Evolutionary conservation across 2,888 invertebrate genomes (phyloP).

Genomic region (Asteroscopus sphinx): DNA sequence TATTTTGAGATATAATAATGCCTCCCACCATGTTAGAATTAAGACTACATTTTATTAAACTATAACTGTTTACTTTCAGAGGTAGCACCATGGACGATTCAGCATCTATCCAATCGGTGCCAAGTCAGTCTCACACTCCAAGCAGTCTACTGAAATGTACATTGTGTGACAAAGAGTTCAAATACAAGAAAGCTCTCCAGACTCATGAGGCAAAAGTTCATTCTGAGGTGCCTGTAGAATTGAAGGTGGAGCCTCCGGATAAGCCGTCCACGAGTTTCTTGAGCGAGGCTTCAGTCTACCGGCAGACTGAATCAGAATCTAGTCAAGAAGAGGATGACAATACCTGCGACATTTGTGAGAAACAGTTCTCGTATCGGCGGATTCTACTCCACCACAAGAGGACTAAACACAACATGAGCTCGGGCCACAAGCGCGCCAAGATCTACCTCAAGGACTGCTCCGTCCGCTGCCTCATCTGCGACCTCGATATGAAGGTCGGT

Average conservation of each 20-base stretch:
- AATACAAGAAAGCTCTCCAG: constrained; percentile 76
- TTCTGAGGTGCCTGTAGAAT: constrained; percentile 59
- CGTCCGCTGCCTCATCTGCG: constrained; percentile 84
- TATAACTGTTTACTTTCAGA: constrained; percentile 59
- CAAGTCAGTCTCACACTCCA: constrained; percentile 55
- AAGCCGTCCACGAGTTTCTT: constrained; percentile 63
- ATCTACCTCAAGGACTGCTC: constrained; percentile 82
- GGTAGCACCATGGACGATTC: constrained; percentile 73
- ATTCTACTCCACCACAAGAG: constrained; percentile 81
- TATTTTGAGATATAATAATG: too few relatives aligned
- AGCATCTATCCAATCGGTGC: constrained; percentile 71
- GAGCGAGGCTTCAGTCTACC: constrained; percentile 58
- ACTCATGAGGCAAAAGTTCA: constrained; percentile 68
- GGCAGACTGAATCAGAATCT: constrained; percentile 77
- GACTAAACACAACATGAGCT: constrained; percentile 83
- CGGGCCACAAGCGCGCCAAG: constrained; percentile 81
- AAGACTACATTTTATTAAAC: too few relatives aligned
- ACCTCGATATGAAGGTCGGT: constrained; percentile 83
- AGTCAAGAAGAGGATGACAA: constrained; percentile 83
- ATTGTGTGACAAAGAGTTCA: constrained; percentile 80
- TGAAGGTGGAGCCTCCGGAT: constrained; percentile 75
- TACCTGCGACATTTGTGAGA: constrained; percentile 87
- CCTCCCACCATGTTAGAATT: too few relatives aligned
- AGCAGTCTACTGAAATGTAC: constrained; percentile 66
- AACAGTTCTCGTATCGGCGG: constrained; percentile 83